phyloP scores from a whole-genome alignment of 2,113 vertebrate genomes.

The Oncorhynchus keta region DNA sequence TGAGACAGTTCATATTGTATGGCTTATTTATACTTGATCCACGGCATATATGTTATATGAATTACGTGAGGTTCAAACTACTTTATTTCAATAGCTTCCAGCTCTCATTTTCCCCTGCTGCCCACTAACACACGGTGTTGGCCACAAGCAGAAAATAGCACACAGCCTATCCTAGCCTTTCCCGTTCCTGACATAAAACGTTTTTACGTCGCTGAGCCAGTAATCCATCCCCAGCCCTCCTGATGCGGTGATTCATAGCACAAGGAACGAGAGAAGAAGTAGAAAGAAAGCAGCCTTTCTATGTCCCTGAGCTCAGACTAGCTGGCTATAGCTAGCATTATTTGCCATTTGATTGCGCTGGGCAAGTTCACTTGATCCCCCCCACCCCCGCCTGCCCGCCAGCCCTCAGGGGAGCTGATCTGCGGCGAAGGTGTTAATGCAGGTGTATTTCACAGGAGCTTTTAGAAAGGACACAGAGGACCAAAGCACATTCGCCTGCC shows the following conservation, averaged over 20 bases:
- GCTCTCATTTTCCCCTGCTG: background rate
- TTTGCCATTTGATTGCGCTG: slow-evolving; percentile 54
- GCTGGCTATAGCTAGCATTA: slow-evolving; percentile 40
- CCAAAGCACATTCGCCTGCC: slow-evolving; percentile 1
- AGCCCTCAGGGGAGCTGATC: slow-evolving; percentile 9
- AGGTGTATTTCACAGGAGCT: slow-evolving; percentile 59
- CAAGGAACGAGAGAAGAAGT: background rate
- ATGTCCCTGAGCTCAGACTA: slow-evolving; percentile 26
- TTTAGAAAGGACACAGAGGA: slow-evolving; percentile 12
- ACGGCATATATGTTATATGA: background rate
- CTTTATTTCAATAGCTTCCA: background rate
- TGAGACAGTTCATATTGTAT: too few relatives aligned
- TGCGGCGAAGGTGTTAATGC: slow-evolving; percentile 59
- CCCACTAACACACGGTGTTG: background rate
- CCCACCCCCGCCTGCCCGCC: background rate
- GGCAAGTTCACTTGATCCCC: slow-evolving; percentile 48
- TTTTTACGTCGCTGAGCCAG: slow-evolving; percentile 40
- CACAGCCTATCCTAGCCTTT: background rate
- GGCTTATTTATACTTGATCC: too few relatives aligned
- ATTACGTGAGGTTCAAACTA: background rate
- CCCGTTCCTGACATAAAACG: background rate
- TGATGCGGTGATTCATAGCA: background rate
- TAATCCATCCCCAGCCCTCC: background rate
- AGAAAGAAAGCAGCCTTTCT: background rate
- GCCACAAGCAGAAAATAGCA: background rate